A percentile compares a stretch with the other conserved stretches of the same genome.
Conservation (phyloP, 2,888 invertebrate genomes). For the Pheosia tremula region DNA sequence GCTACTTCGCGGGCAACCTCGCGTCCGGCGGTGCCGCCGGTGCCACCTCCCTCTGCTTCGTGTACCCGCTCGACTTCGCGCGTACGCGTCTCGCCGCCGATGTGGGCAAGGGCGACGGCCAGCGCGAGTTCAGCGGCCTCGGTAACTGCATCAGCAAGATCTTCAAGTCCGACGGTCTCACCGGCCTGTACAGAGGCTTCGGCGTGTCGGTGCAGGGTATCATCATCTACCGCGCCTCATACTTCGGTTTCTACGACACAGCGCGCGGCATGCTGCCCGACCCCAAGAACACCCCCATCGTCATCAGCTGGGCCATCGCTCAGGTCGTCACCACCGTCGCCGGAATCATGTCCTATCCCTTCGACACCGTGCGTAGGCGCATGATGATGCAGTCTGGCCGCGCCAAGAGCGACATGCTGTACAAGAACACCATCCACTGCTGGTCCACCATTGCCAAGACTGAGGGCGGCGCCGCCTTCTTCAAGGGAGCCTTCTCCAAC, state of each 20-base stretch:
- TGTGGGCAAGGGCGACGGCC: conserved; percentile 91
- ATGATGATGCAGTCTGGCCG: conserved; percentile 99
- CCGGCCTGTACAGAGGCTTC: conserved; percentile 96
- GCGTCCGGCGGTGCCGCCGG: conserved; percentile 98
- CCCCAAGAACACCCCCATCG: conserved; percentile 95
- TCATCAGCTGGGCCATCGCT: conserved; percentile 97
- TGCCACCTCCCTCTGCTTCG: conserved; percentile 96
- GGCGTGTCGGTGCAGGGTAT: conserved; percentile 98
- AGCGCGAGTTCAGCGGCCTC: conserved; percentile 95
- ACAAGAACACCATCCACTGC: conserved; percentile 97
- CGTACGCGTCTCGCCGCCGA: conserved; percentile 95
- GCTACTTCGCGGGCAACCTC: conserved; percentile 95
- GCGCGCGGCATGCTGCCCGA: conserved; percentile 97
- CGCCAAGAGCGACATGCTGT: conserved; percentile 91
- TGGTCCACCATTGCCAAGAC: conserved; percentile 93
- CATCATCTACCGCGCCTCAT: conserved; percentile 97
- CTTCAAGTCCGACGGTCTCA: conserved; percentile 93
- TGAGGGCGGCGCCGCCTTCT: conserved; percentile 95
- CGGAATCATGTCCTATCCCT: conserved; percentile 97
- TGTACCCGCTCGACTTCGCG: conserved; percentile 97
- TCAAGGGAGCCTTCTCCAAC: conserved; percentile 98
- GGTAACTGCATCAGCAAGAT: conserved; percentile 94
- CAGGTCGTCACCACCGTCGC: conserved; percentile 91
- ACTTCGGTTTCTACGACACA: conserved; percentile 98
- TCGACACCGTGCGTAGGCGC: conserved; percentile 97